phyloP scores from a whole-genome alignment of 2,888 invertebrate genomes.

The Meteorus cinctellus region DNA sequence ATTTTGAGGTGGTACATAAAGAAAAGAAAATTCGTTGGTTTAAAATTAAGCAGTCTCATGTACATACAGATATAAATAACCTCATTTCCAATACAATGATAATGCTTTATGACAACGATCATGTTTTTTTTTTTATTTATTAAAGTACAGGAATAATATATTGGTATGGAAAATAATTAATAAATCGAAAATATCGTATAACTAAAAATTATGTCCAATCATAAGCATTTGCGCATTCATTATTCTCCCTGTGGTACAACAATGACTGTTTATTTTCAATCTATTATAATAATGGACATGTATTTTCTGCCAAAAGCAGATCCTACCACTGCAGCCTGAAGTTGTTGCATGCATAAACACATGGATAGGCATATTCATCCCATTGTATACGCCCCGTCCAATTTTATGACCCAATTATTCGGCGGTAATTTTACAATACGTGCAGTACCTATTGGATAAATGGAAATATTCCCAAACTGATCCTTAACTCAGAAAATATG shows the following conservation, averaged over 20 bases:
- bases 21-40: too few species aligned
- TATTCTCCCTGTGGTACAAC: constrained; percentile 51
- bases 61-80: background rate
- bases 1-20: too few species aligned
- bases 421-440: too few species aligned
- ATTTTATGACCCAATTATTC: background rate
- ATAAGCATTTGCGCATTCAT: constrained; percentile 36
- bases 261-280: constrained; percentile 56
- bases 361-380: constrained; percentile 32
- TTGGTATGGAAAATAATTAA: background rate
- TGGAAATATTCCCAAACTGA: too few species aligned
- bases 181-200: constrained; percentile 34
- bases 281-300: constrained; percentile 58
- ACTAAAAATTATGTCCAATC: constrained; percentile 19
- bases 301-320: constrained; percentile 60
- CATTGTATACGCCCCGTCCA: constrained; percentile 47
- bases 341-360: constrained; percentile 30
- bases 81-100: background rate
- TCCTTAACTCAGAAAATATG: too few species aligned
- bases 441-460: too few species aligned
- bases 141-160: background rate
- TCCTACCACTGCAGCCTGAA: constrained; percentile 32
- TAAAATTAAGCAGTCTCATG: background rate
- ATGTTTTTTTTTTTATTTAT: background rate
- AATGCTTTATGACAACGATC: background rate